Base-by-base conservation (phyloP, 2,797 vertebrate genomes). In the Tympanoctomys barrerae region DNA sequence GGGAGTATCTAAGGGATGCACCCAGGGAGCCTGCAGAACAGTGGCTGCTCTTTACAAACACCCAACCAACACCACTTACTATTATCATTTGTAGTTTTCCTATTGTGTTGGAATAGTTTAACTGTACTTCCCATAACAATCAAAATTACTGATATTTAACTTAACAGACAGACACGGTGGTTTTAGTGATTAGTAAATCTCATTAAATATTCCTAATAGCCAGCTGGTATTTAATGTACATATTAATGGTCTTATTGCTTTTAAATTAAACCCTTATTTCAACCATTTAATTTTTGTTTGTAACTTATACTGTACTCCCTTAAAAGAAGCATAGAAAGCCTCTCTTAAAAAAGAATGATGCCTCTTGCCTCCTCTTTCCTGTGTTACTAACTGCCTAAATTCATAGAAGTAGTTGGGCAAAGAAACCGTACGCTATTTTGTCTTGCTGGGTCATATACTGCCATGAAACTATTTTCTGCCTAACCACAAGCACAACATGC, bases 241-340 rank as follows among this genome's bases (percentile, higher is more conserved):
- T 94, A 96, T 96, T 97, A 93, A 94, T 87, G 85, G 59, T 84
- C 93, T 90, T 93, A 86, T 46, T 95, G 80, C 68, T 54, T 96
- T 96, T 97, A 96, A 96, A 96, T 94, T 90, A 97, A 96, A 78
- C 49, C 71, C 68, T 95, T 83, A 90, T 96, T 95, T 96, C 94
- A 97, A 77, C 54, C 73, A 96, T 88, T 96, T 97, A 82, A 96
- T 95, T 91, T 94, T 94, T 93, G 49, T 80, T 89, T 90, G 95
- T 93, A 97, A 93, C 39, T 90, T 92, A 94, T 6, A 94, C 54
- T 31, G 26, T 24, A 57, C 42, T 77, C 70, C 96, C 94, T 96
- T 49, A 91, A 94, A 91, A 89, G 70, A 80, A 97, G 28, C 73
- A 95, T 31, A 93, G 66, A 92, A 91, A 84, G n/a, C 68, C 54